Base-by-base conservation (phyloP, 2,797 vertebrate species). In the Neopelma chrysocephalum region DNA sequence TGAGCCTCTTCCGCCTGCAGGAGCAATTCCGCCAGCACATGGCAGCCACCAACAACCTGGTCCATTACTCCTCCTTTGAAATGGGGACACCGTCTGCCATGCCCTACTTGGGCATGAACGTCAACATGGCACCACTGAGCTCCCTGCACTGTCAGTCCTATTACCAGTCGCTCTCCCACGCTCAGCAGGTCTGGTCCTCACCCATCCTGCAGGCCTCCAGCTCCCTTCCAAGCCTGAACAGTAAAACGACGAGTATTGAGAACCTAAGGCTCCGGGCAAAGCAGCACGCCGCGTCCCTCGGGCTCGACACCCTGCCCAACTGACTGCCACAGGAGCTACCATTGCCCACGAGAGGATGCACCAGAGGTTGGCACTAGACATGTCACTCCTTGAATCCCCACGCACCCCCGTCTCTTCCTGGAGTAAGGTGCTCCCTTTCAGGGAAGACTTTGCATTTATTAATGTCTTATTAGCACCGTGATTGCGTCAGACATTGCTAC, bases 1-100 rank as follows among this genome's bases (percentile, higher is more conserved):
- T 99, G 97, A 99, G 99, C 97, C 99, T 99, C 95, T 99, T 99
- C 97, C 99, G 99, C n/a, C 98, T 99, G 83, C 99, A 99, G 98
- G 99, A 99, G 98, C 99, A 99, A 96, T 99, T 99, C 95, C 99
- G 99, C 60, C 99, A 99, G 97, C 99, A 99, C 98, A 99, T 99
- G 99, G 99, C 98, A 0, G 99, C 99, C 97, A 99, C 99, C 97
- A 99, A 99, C 98, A 99, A 99, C 98, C 95, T 99, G 97, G 99
- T 99, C 88, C 99, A 99, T 97, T 99, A 99, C 97, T 99, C 99
- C 0, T 98, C 99, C 91, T 99, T 99, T 2, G 99, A 99, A 97
- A 99, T 99, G 98, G 98, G 98, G 96, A 97, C 98, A 17, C 98
- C 99, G 0, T 98, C 99, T 34, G 98, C 99, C 3, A 97, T 99